Evolutionary conservation across 37 sponge, comb jelly and placozoan genomes (phyloP).

Genomic region (Bolinopsis microptera): DNA sequence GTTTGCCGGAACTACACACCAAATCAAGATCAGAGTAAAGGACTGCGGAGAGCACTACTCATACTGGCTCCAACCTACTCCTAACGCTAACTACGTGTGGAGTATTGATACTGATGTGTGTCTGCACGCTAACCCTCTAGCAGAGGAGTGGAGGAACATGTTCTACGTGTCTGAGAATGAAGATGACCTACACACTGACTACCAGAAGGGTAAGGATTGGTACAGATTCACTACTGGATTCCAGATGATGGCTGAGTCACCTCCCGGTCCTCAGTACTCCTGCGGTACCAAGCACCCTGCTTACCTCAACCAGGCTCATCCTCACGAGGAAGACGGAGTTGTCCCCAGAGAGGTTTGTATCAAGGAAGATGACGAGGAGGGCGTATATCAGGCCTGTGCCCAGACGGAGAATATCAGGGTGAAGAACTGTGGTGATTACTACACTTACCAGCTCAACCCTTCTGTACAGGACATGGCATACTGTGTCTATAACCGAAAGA

Average conservation of each 20-base stretch:
- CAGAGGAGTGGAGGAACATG: slow-evolving; percentile 65
- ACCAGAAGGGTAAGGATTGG: slow-evolving; percentile 59
- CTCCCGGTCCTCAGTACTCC: slow-evolving; percentile 44
- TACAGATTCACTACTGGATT: slow-evolving; percentile 54
- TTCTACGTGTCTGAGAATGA: slow-evolving; percentile 24
- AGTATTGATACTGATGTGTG: slow-evolving; percentile 64
- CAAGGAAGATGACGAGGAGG: slow-evolving; percentile 42
- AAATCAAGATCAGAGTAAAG: slow-evolving; percentile 13
- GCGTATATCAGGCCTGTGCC: slow-evolving; percentile 19
- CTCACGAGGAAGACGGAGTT: slow-evolving; percentile 1
- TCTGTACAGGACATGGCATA: slow-evolving; percentile 5
- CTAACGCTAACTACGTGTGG: not conserved
- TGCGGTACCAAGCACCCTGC: slow-evolving; percentile 47
- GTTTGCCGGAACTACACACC: not conserved
- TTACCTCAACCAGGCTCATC: slow-evolving; percentile 60
- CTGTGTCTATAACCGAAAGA: slow-evolving; percentile 66
- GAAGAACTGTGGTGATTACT: slow-evolving; percentile 65
- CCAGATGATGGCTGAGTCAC: slow-evolving; percentile 62
- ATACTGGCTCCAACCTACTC: slow-evolving; percentile 32
- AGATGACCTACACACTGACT: slow-evolving; percentile 48
- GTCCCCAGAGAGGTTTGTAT: slow-evolving; percentile 41
- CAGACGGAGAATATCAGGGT: slow-evolving; percentile 55
- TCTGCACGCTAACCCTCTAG: not conserved
- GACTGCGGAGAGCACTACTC: slow-evolving; percentile 43
- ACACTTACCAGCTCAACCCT: slow-evolving; percentile 58